Percentiles rank a stretch among this genome's conserved stretches.
Evolutionary conservation across 2,113 vertebrate species (phyloP).

Genomic region (Apteryx mantelli): DNA sequence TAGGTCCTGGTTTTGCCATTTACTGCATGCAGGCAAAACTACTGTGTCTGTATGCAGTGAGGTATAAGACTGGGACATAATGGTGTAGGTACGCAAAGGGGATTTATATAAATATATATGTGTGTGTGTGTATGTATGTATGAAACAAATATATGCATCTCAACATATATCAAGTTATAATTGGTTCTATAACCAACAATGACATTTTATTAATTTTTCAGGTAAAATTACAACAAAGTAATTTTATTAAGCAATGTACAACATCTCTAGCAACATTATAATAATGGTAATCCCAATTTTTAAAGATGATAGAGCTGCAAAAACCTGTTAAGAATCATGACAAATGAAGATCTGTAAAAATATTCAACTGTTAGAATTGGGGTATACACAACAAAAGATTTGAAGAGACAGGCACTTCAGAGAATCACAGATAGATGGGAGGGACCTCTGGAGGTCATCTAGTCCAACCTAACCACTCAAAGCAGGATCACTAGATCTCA

Average conservation of each 20-base stretch:
- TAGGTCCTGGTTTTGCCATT: not conserved
- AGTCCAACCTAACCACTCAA: not conserved
- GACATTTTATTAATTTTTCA: not conserved
- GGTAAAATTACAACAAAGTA: not conserved
- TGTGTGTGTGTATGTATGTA: not conserved
- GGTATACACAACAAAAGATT: not conserved
- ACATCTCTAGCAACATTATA: not conserved
- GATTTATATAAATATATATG: not conserved
- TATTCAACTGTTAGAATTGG: not conserved
- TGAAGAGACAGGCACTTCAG: not conserved
- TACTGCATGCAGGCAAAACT: not conserved
- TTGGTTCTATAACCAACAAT: not conserved
- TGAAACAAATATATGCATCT: not conserved
- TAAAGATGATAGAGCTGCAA: not conserved
- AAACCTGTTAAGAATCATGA: not conserved
- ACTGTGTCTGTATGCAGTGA: not conserved
- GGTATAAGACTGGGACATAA: not conserved
- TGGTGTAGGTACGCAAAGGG: rapidly evolving
- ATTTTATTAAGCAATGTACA: not conserved
- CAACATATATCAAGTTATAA: not conserved
- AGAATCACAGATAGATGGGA: not conserved
- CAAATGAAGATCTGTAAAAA: not conserved
- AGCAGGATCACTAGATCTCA: not conserved
- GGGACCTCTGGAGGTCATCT: not conserved
- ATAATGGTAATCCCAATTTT: not conserved